Evolutionary conservation across 2,888 invertebrate species (phyloP).

Genomic region (Alcis repandata): DNA sequence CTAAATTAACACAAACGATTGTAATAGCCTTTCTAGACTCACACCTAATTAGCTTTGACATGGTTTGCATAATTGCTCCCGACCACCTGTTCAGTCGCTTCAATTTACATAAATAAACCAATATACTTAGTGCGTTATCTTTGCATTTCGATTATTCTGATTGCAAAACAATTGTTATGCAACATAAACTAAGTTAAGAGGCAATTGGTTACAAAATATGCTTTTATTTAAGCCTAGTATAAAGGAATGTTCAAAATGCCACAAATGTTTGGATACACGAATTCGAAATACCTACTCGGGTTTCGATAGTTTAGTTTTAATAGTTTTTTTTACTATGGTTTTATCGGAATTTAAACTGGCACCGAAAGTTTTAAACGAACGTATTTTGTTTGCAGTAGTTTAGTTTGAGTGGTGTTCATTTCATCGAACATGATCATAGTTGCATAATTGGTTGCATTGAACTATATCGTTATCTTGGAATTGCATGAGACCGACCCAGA

Average conservation of each 20-base stretch:
- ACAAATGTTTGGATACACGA: background rate
- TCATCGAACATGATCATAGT: constrained; percentile 48
- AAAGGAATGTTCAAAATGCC: background rate
- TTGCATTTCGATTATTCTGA: background rate
- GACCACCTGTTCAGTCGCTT: constrained; percentile 35
- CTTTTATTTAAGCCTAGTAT: too few relatives aligned
- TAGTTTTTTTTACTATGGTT: background rate
- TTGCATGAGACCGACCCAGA: constrained; percentile 69
- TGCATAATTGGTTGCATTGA: constrained; percentile 55
- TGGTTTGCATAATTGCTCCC: constrained; percentile 50
- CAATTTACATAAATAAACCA: background rate
- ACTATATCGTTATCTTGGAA: constrained; percentile 54
- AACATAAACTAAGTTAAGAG: too few relatives aligned
- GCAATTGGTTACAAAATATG: too few relatives aligned
- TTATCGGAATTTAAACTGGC: background rate
- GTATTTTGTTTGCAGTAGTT: too few relatives aligned
- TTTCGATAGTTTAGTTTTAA: too few relatives aligned
- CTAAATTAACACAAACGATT: constrained; percentile 14
- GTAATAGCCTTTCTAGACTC: constrained; percentile 14
- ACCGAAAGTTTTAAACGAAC: too few relatives aligned
- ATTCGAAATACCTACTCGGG: too few relatives aligned
- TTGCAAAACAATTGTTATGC: background rate
- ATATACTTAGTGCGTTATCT: background rate
- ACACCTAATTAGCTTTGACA: constrained; percentile 30
- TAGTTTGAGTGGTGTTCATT: constrained; percentile 3